Base-by-base conservation (phyloP, 2,888 invertebrate genomes). In the Rhamnusium bicolor region DNA sequence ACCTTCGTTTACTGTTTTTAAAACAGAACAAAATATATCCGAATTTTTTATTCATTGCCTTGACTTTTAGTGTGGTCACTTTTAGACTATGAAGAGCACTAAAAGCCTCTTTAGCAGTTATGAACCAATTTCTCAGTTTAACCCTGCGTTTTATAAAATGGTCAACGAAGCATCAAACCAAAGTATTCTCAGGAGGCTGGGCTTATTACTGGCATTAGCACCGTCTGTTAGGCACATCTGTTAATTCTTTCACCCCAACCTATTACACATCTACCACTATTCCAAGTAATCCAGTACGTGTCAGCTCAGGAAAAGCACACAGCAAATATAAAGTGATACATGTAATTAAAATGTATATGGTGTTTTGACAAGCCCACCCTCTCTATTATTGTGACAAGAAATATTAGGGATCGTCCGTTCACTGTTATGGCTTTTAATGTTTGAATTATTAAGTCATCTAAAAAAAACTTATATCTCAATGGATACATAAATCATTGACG, bases 161-260 rank as follows among this genome's bases (percentile, higher is more conserved):
- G 81, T 82, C 85, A 85, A 77, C 83, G 81, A 83, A 84, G 85
- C 86, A 85, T 84, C 83, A 86, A 86, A 86, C 85, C 85, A 83
- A 80, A 80, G 79, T 79, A 82, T 80, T 80, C 85, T 83, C 84
- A 32, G 51, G 84, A 84, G 85, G 80, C 75, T 76, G 77, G 73
- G 79, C 80, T 82, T 84, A 85, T 86, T 85, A 86, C 84, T 79
- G 81, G 85, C 87, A 86, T 87, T 87, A 87, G 87, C 87, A 86
- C 87, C 87, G 87, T 87, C 87, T 88, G 87, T 86, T 86, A 68
- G 85, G 87, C 87, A 86, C 88, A 88, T 88, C 88, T 88, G 88
- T 88, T 88, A 88, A 88, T 88, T 88, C 87, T 87, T 88, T 87
- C 87, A 85, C 87, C 87, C 87, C 83, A 80, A 69, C 76, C 76